Conservation (phyloP, 1,140 invertebrate species). For the Rhagoletis zephyria region DNA sequence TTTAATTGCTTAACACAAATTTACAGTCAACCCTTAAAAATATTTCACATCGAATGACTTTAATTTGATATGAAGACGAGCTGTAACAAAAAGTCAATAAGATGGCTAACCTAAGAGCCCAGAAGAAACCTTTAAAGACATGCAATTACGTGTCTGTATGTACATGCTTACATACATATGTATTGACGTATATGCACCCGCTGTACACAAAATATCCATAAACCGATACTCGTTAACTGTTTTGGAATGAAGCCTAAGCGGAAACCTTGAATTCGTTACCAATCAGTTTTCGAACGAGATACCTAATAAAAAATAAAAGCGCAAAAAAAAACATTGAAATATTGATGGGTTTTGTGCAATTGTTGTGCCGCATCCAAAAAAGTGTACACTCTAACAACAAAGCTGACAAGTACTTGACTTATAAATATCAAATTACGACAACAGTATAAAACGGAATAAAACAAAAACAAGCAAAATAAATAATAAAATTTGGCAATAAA, state of each 20-base stretch:
- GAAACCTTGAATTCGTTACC: slow-evolving; percentile 34
- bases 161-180: not conserved
- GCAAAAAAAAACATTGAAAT: not conserved
- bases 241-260: not conserved
- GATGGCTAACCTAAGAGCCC: not conserved
- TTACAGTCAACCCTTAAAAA: not conserved
- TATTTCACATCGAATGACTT: not conserved
- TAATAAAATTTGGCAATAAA: slow-evolving; percentile 33
- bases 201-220: not conserved
- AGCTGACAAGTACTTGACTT: slow-evolving; percentile 50
- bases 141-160: not conserved
- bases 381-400: slow-evolving; percentile 23
- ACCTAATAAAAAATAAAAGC: not conserved
- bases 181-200: not conserved
- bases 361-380: slow-evolving; percentile 44
- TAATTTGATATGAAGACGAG: not conserved
- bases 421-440: slow-evolving; percentile 48
- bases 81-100: not conserved
- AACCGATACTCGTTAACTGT: not conserved
- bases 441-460: not conserved
- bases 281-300: not conserved
- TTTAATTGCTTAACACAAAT: not conserved
- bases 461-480: not conserved
- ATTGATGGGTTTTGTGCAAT: slow-evolving; percentile 20
- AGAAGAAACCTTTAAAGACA: not conserved